These are phyloP conservation scores for Pristionchus maxplancki DNA, from an alignment of 2,888 invertebrate genomes.

Conservation along the genomic window DNA sequence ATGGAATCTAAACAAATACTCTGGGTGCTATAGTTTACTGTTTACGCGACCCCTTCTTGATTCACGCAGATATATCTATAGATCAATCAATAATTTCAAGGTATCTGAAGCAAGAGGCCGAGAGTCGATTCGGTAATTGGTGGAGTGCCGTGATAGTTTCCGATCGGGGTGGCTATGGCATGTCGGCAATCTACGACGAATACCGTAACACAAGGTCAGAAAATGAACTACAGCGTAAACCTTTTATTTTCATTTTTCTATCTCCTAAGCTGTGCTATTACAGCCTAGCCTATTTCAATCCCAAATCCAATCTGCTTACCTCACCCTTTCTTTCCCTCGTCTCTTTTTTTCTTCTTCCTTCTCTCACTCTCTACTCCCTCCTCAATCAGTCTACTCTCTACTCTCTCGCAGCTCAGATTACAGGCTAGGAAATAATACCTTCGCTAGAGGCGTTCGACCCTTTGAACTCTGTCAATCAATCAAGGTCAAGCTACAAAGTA, in stretches of 20 bases:
- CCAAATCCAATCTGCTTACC: constrained; percentile 22
- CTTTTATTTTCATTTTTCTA: background rate
- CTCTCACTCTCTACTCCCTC: background rate
- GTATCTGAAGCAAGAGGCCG: constrained; percentile 76
- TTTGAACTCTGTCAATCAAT: constrained; percentile 14
- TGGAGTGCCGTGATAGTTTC: constrained; percentile 77
- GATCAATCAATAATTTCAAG: constrained; percentile 55
- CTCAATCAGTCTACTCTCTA: background rate
- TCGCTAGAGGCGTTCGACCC: background rate
- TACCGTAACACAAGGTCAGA: constrained; percentile 74
- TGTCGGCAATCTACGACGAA: constrained; percentile 77
- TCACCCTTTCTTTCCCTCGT: constrained; percentile 15
- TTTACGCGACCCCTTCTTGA: background rate
- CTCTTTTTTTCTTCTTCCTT: constrained; percentile 31
- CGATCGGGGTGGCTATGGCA: constrained; percentile 76
- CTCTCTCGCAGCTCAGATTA: background rate
- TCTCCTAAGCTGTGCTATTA: background rate
- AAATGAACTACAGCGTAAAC: too few species aligned
- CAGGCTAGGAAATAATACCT: constrained; percentile 25
- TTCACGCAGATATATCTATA: background rate
- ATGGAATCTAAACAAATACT: background rate
- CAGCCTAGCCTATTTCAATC: background rate
- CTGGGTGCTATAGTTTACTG: background rate
- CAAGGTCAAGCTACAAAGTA: constrained; percentile 11
- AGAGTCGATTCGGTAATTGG: constrained; percentile 77